Percentiles rank a stretch among this genome's conserved stretches.
Evolutionary conservation across 2,113 vertebrate genomes (phyloP).

Genomic region (Anhinga rufa): DNA sequence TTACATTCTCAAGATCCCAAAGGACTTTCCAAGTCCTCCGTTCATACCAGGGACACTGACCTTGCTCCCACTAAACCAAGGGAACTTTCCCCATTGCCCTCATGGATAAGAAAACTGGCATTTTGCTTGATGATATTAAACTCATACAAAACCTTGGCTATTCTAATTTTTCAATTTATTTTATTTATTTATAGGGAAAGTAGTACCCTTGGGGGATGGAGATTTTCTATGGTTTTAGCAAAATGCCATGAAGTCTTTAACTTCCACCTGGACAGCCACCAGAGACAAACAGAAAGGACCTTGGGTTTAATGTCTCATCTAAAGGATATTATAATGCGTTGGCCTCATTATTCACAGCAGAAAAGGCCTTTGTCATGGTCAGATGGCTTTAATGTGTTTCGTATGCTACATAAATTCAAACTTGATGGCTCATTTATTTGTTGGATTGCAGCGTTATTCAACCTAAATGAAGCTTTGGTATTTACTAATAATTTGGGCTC

Average conservation of each 20-base stretch:
- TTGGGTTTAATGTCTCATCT: constrained; percentile 73
- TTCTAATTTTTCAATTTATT: neutral
- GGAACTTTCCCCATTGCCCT: neutral
- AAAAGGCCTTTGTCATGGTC: constrained; percentile 82
- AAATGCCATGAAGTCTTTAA: constrained; percentile 38
- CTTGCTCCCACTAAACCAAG: neutral
- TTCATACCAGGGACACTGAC: neutral
- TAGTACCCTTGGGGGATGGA: neutral
- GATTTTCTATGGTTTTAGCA: constrained; percentile 35
- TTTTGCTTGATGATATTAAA: neutral
- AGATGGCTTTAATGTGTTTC: constrained; percentile 80
- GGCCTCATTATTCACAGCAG: constrained; percentile 80
- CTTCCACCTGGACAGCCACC: constrained; percentile 68
- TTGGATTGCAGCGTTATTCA: constrained; percentile 78
- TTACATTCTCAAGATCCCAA: neutral
- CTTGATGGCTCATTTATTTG: constrained; percentile 82
- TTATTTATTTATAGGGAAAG: neutral
- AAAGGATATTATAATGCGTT: constrained; percentile 69
- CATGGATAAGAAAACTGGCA: neutral
- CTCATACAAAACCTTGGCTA: neutral
- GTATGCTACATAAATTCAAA: constrained; percentile 83
- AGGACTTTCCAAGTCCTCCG: neutral
- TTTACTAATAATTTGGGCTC: constrained; percentile 76
- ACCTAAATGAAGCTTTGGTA: constrained; percentile 76
- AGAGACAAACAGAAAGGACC: constrained; percentile 73